Conservation (phyloP, 1,140 invertebrate genomes). For the Saxidomus purpurata region DNA sequence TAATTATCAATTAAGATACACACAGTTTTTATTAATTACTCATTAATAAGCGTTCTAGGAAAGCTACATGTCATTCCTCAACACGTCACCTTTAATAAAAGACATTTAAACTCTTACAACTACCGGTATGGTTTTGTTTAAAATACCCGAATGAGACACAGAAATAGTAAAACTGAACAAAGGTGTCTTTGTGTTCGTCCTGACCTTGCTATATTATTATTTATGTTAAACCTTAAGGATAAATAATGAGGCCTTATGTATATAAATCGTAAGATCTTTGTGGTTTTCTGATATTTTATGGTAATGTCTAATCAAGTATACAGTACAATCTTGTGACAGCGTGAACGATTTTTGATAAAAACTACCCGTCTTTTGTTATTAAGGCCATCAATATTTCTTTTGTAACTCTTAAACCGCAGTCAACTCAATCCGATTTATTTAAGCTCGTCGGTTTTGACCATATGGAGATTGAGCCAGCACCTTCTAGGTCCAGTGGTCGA, state of each 20-base stretch:
- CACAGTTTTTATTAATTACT: too few relatives aligned
- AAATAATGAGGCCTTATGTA: background rate
- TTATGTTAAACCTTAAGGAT: background rate
- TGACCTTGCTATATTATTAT: conserved; percentile 7
- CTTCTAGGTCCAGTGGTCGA: too few relatives aligned
- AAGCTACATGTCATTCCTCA: background rate
- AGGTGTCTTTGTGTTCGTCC: background rate
- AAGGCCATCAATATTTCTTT: too few relatives aligned
- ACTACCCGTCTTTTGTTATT: too few relatives aligned
- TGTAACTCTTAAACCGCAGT: too few relatives aligned
- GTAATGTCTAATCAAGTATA: background rate
- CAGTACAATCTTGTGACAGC: background rate
- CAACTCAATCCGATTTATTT: too few relatives aligned
- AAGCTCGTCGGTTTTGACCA: too few relatives aligned
- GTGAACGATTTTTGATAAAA: background rate
- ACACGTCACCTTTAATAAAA: background rate
- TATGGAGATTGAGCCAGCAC: too few relatives aligned
- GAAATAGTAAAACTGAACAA: background rate
- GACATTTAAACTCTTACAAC: background rate
- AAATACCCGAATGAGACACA: background rate
- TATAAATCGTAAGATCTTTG: background rate
- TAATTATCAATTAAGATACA: too few relatives aligned
- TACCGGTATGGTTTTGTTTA: background rate
- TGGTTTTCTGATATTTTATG: conserved; percentile 10
- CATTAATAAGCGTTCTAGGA: too few relatives aligned